Evolutionary conservation across 2,113 vertebrate species (phyloP).

Genomic region (Anoplopoma fimbria): DNA sequence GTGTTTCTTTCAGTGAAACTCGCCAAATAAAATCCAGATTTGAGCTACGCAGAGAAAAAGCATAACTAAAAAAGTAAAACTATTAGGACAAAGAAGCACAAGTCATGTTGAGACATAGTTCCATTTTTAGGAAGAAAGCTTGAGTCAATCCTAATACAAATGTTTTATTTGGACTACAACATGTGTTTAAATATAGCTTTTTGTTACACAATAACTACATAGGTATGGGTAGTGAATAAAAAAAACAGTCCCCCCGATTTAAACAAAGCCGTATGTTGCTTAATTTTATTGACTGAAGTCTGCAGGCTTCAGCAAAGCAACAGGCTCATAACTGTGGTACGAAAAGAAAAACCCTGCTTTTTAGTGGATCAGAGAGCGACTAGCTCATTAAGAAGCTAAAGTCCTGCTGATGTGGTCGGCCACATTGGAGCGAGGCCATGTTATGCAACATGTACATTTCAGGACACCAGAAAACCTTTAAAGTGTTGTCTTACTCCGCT

Average conservation of each 20-base stretch:
- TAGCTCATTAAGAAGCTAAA: conserved; percentile 57
- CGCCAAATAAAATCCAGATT: conserved; percentile 68
- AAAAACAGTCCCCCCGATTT: conserved; percentile 18
- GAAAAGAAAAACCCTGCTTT: conserved; percentile 9
- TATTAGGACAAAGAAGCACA: conserved; percentile 7
- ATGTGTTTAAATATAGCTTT: background rate
- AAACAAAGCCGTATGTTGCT: conserved; percentile 62
- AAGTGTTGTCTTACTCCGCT: conserved; percentile 65
- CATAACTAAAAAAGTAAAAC: background rate
- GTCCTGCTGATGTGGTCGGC: conserved; percentile 54
- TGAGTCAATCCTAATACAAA: conserved; percentile 20
- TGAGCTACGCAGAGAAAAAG: conserved; percentile 16
- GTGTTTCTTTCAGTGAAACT: conserved; percentile 23
- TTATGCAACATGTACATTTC: conserved; percentile 67
- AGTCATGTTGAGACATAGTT: conserved; percentile 1
- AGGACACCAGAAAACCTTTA: conserved; percentile 38
- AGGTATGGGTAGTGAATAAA: background rate
- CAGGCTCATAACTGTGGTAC: conserved; percentile 35
- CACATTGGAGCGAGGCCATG: background rate
- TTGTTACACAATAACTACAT: conserved; percentile 8
- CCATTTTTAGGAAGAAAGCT: conserved; percentile 27
- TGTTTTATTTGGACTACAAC: background rate
- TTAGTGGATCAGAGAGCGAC: conserved; percentile 29
- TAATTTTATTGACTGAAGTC: conserved; percentile 63
- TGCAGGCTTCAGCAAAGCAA: conserved; percentile 63